Base-by-base conservation (phyloP, 2,797 vertebrate genomes). In the Bradypodion pumilum region DNA sequence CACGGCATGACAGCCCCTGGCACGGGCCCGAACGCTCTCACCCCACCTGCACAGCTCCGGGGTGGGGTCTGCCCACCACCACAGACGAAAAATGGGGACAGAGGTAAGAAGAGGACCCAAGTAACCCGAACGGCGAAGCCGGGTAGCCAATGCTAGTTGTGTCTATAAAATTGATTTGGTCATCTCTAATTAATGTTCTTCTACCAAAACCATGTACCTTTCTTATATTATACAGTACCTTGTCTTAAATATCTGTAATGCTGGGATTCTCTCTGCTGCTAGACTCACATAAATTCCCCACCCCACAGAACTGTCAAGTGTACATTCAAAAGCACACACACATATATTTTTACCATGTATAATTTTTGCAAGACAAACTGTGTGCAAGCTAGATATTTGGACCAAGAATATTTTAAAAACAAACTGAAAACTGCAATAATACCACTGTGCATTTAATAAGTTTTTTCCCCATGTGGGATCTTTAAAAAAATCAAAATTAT, bases 391-490 rank as follows among this genome's bases (percentile, higher is more conserved):
- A 37, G 12, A 65, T 83, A 19, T 37, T 27, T 74, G 49, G 37
- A 21, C 9, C 37, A 82, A 44, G 4, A 25, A 29, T 69, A 70
- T 42, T 62, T 60, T 29, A 40, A 9, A 75, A 37, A 68, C n/a
- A 4, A 40, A 63, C 27, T 27, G 35, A 35, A 68, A 79, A 52
- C 46, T 44, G 44, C 29, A 27, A 19, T 6, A 4, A 62, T 25
- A 27, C 6, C 25, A 69, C 66, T 46, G 23, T 62, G 73, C 69
- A 69, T 84, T n/a, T 5, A 84, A 78, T 72, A n/a, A 72, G 78
- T 49, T 84, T 84, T 78, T 65, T 84, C 56, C 78, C n/a, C 56
- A 29, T 62, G 32, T 46, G 42, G 29, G 40, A 29, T n/a, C 46
- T 46, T 77, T n/a, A n/a, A 32, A 59, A 69, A 70, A 15, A 12